Base-by-base conservation (phyloP, 2,888 invertebrate species). In the Mesoligia furuncula region DNA sequence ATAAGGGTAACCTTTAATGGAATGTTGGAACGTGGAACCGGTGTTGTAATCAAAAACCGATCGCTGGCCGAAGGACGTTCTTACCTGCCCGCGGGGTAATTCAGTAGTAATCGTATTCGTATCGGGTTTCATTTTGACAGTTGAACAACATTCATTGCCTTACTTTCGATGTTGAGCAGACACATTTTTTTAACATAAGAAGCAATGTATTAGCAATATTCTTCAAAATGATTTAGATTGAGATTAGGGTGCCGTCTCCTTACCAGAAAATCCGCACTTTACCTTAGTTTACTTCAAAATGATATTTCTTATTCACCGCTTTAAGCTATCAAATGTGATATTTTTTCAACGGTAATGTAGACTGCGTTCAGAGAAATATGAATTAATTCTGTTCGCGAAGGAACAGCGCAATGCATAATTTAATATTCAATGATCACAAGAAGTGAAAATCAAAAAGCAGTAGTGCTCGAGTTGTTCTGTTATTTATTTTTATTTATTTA, bases 11-110 rank as follows among this genome's bases (percentile, higher is more conserved):
- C 85, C 86, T 87, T 86, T 91, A 89, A 90, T 90, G 87, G 88
- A 89, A 87, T 83, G 75, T 80, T 73, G 73, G 77, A 72, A 39
- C 36, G 61, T 11, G 36, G 75, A 79, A 82, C 75, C 77, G 75
- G 80, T 85, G 85, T 83, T 87, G 88, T 91, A 91, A 93, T 93
- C 92, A 92, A 91, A 93, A 93, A 91, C 89, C 91, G 90, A 93
- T 93, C 90, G 79, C 54, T 77, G 82, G 59, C 51, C 54, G 31
- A 75, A 77, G 81, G 87, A 88, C 85, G 88, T 85, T 88, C 87
- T 85, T 88, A 90, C 90, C 89, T 82, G 75, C 57, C 72, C 75
- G 42, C 11, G 11, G 42, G 42, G 42, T 2, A 11, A 42, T 42
- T 42, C 42, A 42, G 42, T 42, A 42, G 42, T 2, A 11, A 42